phyloP scores from a whole-genome alignment of 2,888 invertebrate species.

The Drosophila ustulata region DNA sequence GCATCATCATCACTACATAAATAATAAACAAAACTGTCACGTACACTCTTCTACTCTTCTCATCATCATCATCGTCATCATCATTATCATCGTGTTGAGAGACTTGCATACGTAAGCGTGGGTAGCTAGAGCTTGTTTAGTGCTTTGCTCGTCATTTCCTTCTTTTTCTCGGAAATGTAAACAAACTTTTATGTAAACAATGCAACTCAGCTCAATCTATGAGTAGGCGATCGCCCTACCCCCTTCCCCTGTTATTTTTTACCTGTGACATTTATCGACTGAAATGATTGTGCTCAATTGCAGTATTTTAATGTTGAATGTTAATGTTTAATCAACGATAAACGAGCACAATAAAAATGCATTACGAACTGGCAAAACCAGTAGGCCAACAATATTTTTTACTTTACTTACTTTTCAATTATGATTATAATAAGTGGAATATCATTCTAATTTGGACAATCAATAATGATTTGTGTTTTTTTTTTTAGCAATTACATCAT shows the following conservation, averaged over 20 bases:
- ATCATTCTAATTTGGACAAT: constrained; percentile 6
- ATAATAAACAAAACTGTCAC: constrained; percentile 76
- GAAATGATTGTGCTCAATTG: constrained; percentile 15
- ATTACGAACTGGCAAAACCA: constrained; percentile 31
- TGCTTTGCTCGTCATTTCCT: constrained; percentile 66
- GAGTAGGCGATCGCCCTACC: neutral
- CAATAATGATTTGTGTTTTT: neutral
- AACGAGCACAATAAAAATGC: constrained; percentile 31
- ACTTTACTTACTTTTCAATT: constrained; percentile 6
- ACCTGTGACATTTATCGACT: constrained; percentile 36
- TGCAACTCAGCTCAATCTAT: constrained; percentile 22
- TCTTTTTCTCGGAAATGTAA: constrained; percentile 69
- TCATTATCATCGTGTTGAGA: constrained; percentile 4
- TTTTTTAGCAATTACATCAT: constrained; percentile 21
- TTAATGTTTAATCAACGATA: constrained; percentile 30
- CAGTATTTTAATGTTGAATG: constrained; percentile 20
- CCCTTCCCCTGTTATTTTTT: neutral
- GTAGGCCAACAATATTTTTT: constrained; percentile 25
- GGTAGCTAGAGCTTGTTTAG: constrained; percentile 34
- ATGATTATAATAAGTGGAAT: constrained; percentile 19
- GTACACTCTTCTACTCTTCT: constrained; percentile 45
- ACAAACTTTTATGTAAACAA: constrained; percentile 47
- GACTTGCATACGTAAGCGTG: constrained; percentile 49
- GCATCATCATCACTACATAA: constrained; percentile 36
- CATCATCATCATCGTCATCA: neutral